Evolutionary conservation across 23 tunicate species (phyloP).

Genomic region (Halocynthia roretzi): DNA sequence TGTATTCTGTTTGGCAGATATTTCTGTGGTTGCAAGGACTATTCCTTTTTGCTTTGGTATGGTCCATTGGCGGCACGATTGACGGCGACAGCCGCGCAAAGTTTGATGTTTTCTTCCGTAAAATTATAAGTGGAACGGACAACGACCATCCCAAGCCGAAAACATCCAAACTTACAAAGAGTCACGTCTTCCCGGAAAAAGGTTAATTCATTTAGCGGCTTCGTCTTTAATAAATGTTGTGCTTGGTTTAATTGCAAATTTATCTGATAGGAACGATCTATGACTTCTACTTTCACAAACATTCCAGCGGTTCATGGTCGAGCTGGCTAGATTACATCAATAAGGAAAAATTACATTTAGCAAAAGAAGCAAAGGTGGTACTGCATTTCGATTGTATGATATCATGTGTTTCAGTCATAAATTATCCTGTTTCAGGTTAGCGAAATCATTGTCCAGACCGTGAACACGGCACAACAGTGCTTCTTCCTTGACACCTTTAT

Average conservation of each 20-base stretch:
- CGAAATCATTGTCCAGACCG: constrained; percentile 81
- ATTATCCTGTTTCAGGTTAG: constrained; percentile 45
- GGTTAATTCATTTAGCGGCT: constrained; percentile 30
- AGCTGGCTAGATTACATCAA: constrained; percentile 78
- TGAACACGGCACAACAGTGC: constrained; percentile 93
- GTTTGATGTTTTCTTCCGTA: constrained; percentile 73
- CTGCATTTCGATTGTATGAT: neutral
- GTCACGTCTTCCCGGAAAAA: constrained; percentile 90
- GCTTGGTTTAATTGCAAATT: neutral
- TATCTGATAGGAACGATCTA: constrained; percentile 44
- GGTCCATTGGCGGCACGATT: constrained; percentile 93
- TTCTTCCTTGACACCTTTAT: constrained; percentile 76
- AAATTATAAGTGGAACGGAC: constrained; percentile 80
- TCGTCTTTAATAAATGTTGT: neutral
- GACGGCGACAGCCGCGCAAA: constrained; percentile 77
- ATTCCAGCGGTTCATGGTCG: constrained; percentile 76
- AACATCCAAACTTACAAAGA: constrained; percentile 77
- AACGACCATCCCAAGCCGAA: constrained; percentile 87
- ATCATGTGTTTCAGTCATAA: neutral
- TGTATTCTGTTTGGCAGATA: constrained; percentile 15
- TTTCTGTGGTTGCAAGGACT: constrained; percentile 94
- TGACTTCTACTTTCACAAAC: constrained; percentile 82
- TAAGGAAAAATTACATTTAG: constrained; percentile 39
- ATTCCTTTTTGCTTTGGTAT: constrained; percentile 80
- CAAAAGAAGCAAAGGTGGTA: constrained; percentile 54